These are phyloP conservation scores for Tringa solitaria DNA, from an alignment of 2,113 vertebrate species.

Conservation along the genomic window DNA sequence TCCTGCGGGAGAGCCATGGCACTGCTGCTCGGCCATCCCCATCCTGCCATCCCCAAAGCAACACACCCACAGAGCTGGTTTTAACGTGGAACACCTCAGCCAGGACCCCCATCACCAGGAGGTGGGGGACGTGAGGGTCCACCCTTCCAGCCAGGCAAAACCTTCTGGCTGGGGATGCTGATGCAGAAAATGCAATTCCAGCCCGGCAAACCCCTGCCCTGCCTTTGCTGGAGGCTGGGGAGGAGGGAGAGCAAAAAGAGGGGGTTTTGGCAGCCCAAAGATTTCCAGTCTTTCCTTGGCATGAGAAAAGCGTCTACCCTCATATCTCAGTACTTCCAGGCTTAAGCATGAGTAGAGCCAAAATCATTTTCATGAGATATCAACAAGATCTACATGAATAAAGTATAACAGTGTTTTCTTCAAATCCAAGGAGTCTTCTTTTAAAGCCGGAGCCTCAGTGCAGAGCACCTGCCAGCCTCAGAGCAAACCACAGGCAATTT, in stretches of 20 bases:
- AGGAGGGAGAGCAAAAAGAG: background rate
- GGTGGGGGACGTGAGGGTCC: accelerated
- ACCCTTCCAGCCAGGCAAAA: background rate
- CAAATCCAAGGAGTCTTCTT: background rate
- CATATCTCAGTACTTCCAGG: background rate
- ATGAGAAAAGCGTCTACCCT: background rate
- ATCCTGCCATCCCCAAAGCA: background rate
- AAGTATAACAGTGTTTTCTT: background rate
- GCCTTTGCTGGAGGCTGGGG: background rate
- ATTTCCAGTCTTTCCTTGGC: background rate
- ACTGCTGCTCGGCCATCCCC: background rate
- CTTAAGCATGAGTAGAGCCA: background rate
- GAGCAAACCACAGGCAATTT: conserved; percentile 22
- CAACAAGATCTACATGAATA: conserved; percentile 12
- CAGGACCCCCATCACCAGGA: accelerated
- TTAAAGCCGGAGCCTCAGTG: background rate
- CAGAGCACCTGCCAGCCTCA: conserved; percentile 16
- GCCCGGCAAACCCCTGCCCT: background rate
- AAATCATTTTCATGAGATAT: background rate
- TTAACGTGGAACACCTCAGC: accelerated
- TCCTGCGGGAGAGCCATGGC: background rate
- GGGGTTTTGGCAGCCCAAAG: background rate
- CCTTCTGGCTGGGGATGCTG: background rate
- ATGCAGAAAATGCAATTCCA: background rate
- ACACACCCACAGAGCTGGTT: background rate